Evolutionary conservation across 2,797 vertebrate species (phyloP).

Genomic region (Centroberyx gerrardi): DNA sequence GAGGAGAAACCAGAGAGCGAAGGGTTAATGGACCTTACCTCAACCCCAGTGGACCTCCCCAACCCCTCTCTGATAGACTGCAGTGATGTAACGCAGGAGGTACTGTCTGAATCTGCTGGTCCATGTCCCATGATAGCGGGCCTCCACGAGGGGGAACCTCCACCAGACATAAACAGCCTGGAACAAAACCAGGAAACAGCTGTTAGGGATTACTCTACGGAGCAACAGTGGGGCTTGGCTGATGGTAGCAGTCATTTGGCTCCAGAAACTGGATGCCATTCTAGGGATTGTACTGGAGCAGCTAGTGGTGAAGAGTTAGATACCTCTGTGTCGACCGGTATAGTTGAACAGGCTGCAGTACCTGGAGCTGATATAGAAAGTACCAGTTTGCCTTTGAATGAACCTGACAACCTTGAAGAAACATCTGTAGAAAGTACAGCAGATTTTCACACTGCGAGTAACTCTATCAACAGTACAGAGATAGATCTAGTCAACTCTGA

Average conservation of each 20-base stretch:
- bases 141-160: conserved; percentile 74
- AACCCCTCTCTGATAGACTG: conserved; percentile 48
- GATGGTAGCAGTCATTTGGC: conserved; percentile 8
- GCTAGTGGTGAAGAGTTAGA: conserved; percentile 36
- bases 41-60: conserved; percentile 42
- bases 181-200: conserved; percentile 87
- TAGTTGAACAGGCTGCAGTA: conserved; percentile 23
- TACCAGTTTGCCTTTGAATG: conserved; percentile 18
- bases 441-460: background rate
- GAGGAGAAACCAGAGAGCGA: conserved; percentile 37
- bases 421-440: background rate
- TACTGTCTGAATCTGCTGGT: conserved; percentile 58
- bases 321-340: background rate
- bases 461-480: conserved; percentile 11
- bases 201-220: conserved; percentile 74
- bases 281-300: conserved; percentile 54
- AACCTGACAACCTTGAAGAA: conserved; percentile 35
- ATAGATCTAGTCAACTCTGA: conserved; percentile 9
- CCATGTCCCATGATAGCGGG: conserved; percentile 71
- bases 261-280: conserved; percentile 58
- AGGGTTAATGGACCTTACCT: conserved; percentile 52
- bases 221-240: conserved; percentile 52
- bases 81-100: conserved; percentile 63
- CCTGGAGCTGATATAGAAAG: conserved; percentile 16
- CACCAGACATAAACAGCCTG: conserved; percentile 75